A percentile compares a stretch with the other conserved stretches of the same genome.
phyloP scores from a whole-genome alignment of 2,888 invertebrate species.

The Trichopria drosophilae region DNA sequence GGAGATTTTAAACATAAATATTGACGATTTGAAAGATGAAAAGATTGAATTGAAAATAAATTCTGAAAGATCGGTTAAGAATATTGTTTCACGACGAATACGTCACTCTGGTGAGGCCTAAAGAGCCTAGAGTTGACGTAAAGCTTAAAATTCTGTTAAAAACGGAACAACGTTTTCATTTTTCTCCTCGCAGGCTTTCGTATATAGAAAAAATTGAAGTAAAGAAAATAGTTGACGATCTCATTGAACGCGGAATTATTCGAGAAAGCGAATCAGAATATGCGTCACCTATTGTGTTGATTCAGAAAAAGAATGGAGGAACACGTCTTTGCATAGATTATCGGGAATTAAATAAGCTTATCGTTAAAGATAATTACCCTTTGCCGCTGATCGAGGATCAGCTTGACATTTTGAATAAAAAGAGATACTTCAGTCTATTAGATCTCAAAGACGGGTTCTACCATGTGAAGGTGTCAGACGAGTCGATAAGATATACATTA shows the following conservation, averaged over 20 bases:
- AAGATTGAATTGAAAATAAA: background rate
- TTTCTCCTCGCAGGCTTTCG: slow-evolving; percentile 28
- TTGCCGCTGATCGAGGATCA: slow-evolving; percentile 23
- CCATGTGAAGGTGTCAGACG: background rate
- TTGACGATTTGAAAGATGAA: background rate
- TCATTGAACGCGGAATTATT: slow-evolving; percentile 23
- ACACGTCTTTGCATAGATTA: slow-evolving; percentile 21
- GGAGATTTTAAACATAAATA: background rate
- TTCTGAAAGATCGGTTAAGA: background rate
- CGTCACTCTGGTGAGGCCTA: background rate
- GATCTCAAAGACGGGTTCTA: slow-evolving; percentile 8
- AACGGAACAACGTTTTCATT: slow-evolving; percentile 14
- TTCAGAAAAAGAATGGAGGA: slow-evolving; percentile 24
- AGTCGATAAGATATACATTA: slow-evolving; percentile 14
- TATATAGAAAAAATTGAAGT: slow-evolving; percentile 20
- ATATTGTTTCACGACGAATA: slow-evolving; percentile 15
- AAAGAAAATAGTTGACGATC: slow-evolving; percentile 18
- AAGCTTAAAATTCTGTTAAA: background rate
- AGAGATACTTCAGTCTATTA: background rate
- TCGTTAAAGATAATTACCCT: slow-evolving; percentile 16
- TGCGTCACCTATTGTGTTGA: slow-evolving; percentile 24
- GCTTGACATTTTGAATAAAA: slow-evolving; percentile 16
- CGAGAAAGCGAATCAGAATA: slow-evolving; percentile 27
- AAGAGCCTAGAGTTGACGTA: background rate
- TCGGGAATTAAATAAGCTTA: slow-evolving; percentile 14